Base-by-base conservation (phyloP, 2,888 invertebrate species). In the Ophion obscuratus region DNA sequence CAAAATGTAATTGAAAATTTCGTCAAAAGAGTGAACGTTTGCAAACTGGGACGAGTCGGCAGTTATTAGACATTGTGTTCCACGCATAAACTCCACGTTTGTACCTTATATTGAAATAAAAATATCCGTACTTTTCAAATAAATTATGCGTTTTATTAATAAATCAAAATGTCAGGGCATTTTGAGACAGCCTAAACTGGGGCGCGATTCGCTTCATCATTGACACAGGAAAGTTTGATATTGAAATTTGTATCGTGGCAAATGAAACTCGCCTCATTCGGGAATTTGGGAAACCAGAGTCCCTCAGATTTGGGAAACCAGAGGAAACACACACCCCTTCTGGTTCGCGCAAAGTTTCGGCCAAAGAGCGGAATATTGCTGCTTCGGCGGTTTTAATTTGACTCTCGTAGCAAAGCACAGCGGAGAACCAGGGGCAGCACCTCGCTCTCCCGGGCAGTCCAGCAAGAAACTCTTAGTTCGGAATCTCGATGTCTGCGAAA, bases 311-410 rank as follows among this genome's bases (percentile, higher is more conserved):
- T 20, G 36, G 59, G 66, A 73, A 75, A 62, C 70, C 73, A 62
- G 61, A 68, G 67, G 62, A 85, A 61, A 47, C 81, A 78, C 36
- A 31, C 31, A 31, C 31, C 66, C 14, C 20, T 66, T 79, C 20
- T 57, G 36, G 47, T 62, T 78, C 74, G 68, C 67, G n/a, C 24
- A 70, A 62, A 83, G 79, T 71, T 86, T 86, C 64, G 44, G 70
- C 36, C 47, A 64, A 76, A 83, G 80, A 76, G 67, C 73, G 74
- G 80, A 83, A 86, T 86, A 86, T 83, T 77, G 83, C 86, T 68
- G 83, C 80, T 77, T 68, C 74, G 80, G 80, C 83, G 80, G 83
- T 86, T 86, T 81, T 81, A 73, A 86, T 79, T 77, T 64, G 68
- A 31, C 62, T 47, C 68, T 74, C 61, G 57, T 64, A 62, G 20